phyloP scores from a whole-genome alignment of 2,888 invertebrate genomes.

The Zelleria hepariella region DNA sequence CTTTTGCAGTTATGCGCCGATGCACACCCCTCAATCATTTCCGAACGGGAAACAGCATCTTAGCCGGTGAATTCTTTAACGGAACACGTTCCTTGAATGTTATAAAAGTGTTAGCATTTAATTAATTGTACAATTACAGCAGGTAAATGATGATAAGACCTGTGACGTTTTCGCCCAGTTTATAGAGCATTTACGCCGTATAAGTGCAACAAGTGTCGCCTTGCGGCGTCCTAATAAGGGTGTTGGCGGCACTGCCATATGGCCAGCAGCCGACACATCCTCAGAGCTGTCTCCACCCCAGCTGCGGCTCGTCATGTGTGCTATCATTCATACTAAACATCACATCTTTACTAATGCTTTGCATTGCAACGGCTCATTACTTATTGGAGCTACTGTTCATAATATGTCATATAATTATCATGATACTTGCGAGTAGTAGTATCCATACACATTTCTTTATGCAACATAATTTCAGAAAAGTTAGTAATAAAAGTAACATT shows the following conservation, averaged over 20 bases:
- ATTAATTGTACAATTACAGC: background rate
- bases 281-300: slow-evolving; percentile 31
- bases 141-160: slow-evolving; percentile 39
- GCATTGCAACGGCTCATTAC: background rate
- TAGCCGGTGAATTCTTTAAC: background rate
- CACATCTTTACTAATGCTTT: background rate
- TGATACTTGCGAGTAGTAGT: background rate
- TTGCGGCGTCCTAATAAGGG: slow-evolving; percentile 64
- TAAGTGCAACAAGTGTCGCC: slow-evolving; percentile 71
- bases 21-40: background rate
- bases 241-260: slow-evolving; percentile 58
- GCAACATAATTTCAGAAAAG: background rate
- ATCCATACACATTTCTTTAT: background rate
- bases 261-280: slow-evolving; percentile 59
- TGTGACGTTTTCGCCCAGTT: slow-evolving; percentile 41
- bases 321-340: background rate
- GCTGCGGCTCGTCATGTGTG: slow-evolving; percentile 23
- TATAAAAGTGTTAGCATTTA: background rate
- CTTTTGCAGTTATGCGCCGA: background rate
- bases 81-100: background rate
- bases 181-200: slow-evolving; percentile 65
- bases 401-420: too few species aligned
- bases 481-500: background rate
- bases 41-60: background rate
- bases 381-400: background rate